A percentile compares a stretch with the other conserved stretches of the same genome.
Evolutionary conservation across 2,797 vertebrate species (phyloP).

Genomic region (Falco berigora): DNA sequence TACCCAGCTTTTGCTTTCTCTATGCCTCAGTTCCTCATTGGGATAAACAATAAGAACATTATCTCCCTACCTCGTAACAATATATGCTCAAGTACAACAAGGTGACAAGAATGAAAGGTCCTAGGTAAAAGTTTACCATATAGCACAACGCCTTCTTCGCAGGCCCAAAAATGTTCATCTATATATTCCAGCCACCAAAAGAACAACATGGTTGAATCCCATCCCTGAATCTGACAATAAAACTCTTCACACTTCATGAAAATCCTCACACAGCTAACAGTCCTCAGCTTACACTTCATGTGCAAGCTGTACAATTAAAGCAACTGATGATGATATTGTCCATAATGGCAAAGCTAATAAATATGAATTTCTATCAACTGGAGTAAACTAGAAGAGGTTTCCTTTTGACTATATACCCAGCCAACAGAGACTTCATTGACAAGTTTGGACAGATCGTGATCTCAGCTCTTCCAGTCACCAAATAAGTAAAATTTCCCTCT

Average conservation of each 20-base stretch:
- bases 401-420: not conserved
- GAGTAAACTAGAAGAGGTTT: not conserved
- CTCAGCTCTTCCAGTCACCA: not conserved
- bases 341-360: not conserved
- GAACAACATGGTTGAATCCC: not conserved
- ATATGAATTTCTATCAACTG: not conserved
- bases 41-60: not conserved
- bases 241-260: not conserved
- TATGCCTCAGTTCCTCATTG: not conserved
- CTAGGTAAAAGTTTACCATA: not conserved
- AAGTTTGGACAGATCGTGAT: not conserved
- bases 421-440: not conserved
- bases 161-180: not conserved
- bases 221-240: not conserved
- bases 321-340: not conserved
- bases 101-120: not conserved
- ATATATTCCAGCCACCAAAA: not conserved
- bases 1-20: not conserved
- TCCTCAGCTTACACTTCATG: not conserved
- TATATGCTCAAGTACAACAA: not conserved
- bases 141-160: not conserved
- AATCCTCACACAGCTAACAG: not conserved
- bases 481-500: not conserved
- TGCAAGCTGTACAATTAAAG: not conserved
- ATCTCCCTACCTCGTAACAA: not conserved